phyloP scores from a whole-genome alignment of 2,797 vertebrate species.

The Pipistrellus pygmaeus region DNA sequence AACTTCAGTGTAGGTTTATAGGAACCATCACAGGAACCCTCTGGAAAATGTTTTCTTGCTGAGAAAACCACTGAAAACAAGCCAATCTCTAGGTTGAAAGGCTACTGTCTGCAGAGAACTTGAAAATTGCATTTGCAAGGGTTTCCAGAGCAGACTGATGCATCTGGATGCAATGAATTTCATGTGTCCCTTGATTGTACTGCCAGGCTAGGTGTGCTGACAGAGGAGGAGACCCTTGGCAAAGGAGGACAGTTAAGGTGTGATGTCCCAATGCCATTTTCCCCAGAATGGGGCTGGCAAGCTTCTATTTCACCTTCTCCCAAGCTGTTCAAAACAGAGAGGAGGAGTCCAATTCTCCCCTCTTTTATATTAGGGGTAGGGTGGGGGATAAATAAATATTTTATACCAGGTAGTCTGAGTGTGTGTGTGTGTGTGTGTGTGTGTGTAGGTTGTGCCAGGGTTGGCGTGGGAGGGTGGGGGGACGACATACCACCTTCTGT shows the following conservation, averaged over 20 bases:
- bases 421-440: background rate
- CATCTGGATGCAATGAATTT: background rate
- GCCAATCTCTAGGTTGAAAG: slow-evolving; percentile 46
- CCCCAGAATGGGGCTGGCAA: background rate
- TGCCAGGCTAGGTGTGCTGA: background rate
- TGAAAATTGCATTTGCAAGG: slow-evolving; percentile 45
- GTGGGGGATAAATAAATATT: background rate
- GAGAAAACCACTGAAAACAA: slow-evolving; percentile 70
- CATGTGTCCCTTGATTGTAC: background rate
- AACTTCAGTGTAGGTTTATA: slow-evolving; percentile 69
- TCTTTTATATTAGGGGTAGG: background rate
- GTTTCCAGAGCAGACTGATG: slow-evolving; percentile 51
- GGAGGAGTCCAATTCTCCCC: background rate
- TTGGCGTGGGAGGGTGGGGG: too few relatives aligned
- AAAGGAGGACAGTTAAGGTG: background rate
- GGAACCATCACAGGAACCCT: slow-evolving; percentile 56
- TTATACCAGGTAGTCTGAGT: background rate
- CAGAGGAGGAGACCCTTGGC: background rate
- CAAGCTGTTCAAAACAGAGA: background rate
- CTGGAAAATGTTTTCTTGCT: slow-evolving; percentile 41
- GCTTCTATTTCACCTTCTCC: background rate
- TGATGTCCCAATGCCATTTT: background rate
- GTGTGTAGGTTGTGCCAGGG: background rate
- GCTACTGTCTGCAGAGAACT: slow-evolving; percentile 20
- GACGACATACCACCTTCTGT: background rate